Percentiles rank a stretch among this genome's conserved stretches.
Evolutionary conservation across 1,140 invertebrate genomes (phyloP).

Genomic region (Druon quercuslanigerum): DNA sequence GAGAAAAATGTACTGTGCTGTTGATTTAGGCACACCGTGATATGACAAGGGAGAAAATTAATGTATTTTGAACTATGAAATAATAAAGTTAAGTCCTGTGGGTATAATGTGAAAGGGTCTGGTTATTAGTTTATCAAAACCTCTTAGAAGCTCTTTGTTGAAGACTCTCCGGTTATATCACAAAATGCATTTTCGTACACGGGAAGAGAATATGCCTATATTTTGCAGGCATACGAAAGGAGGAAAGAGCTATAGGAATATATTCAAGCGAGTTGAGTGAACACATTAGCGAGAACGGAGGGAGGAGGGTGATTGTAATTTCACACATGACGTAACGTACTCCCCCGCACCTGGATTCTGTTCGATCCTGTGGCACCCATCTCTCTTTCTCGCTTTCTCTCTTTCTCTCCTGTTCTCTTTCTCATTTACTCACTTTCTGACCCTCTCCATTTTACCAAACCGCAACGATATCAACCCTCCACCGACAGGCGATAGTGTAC

Average conservation of each 20-base stretch:
- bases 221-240: not conserved
- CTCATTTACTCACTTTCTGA: not conserved
- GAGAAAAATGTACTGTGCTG: too few species aligned
- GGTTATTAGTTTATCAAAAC: constrained; percentile 6
- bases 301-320: constrained; percentile 63
- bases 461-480: constrained; percentile 15
- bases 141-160: constrained; percentile 14
- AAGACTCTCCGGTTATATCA: not conserved
- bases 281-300: constrained; percentile 53
- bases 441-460: not conserved
- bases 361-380: constrained; percentile 16
- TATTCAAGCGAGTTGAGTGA: constrained; percentile 43
- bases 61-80: too few species aligned
- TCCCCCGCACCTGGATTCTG: constrained; percentile 8
- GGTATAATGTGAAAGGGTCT: not conserved
- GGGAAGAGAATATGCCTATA: not conserved
- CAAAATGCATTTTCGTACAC: constrained; percentile 8
- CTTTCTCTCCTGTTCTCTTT: not conserved
- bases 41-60: too few species aligned
- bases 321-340: constrained; percentile 65
- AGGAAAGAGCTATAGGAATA: not conserved
- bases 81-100: not conserved
- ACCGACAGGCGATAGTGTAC: constrained; percentile 17
- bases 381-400: not conserved
- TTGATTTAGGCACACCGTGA: too few species aligned